phyloP scores from a whole-genome alignment of 2,797 vertebrate species.

The Smutsia temminckii region DNA sequence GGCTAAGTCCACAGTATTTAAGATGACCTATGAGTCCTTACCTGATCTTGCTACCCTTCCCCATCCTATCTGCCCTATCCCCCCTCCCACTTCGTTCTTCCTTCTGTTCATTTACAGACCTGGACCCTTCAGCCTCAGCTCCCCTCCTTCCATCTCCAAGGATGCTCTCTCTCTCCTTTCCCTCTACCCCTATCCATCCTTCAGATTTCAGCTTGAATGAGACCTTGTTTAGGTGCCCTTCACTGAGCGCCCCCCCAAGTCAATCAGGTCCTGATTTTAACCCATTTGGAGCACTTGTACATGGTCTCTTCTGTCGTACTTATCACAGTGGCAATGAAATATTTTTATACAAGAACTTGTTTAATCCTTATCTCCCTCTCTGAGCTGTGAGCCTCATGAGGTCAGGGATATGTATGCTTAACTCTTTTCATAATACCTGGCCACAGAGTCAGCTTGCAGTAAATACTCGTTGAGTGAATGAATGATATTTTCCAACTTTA shows the following conservation, averaged over 20 bases:
- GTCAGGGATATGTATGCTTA: background rate
- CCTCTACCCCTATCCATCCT: background rate
- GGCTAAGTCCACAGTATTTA: background rate
- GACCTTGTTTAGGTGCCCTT: background rate
- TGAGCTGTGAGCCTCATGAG: background rate
- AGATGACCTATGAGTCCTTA: background rate
- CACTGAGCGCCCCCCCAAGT: background rate
- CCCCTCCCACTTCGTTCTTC: background rate
- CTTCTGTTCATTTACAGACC: background rate
- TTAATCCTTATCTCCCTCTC: background rate
- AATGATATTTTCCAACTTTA: background rate
- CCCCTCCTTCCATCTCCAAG: background rate
- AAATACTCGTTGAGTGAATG: background rate
- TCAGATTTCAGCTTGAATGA: background rate
- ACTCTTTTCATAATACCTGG: no score
- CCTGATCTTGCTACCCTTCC: background rate
- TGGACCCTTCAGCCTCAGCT: background rate
- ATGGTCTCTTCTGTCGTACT: background rate
- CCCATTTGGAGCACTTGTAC: background rate
- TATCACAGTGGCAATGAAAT: background rate
- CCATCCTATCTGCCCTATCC: accelerated
- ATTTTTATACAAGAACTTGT: background rate
- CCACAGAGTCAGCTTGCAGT: background rate
- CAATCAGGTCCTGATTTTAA: background rate
- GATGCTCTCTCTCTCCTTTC: background rate